These are phyloP conservation scores for Melangyna quadrimaculata DNA, from an alignment of 2,888 invertebrate species.

Conservation along the genomic window DNA sequence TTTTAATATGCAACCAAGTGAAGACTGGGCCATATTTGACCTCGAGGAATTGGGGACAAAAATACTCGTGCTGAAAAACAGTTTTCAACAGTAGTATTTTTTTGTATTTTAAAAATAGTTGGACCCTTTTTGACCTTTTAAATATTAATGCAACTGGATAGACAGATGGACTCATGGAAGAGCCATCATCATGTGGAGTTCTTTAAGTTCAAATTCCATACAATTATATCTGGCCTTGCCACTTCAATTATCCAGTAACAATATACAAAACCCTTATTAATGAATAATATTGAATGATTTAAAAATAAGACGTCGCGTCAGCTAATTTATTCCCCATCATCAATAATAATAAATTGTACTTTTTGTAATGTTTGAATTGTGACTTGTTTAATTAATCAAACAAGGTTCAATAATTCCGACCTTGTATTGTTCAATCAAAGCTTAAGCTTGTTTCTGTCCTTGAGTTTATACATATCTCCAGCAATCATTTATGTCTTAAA, in stretches of 20 bases:
- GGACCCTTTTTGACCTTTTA: too few species aligned
- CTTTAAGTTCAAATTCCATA: neutral
- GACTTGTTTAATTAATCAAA: slow-evolving; percentile 11
- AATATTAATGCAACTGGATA: too few species aligned
- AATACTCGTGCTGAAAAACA: too few species aligned
- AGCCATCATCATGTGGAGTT: neutral
- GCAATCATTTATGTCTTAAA: slow-evolving; percentile 36
- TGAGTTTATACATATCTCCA: slow-evolving; percentile 29
- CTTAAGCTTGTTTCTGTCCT: slow-evolving; percentile 3
- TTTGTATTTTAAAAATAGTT: too few species aligned
- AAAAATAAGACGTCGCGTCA: neutral
- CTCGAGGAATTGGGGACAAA: too few species aligned
- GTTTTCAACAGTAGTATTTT: too few species aligned
- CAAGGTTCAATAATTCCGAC: neutral
- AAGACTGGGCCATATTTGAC: too few species aligned
- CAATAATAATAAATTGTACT: neutral
- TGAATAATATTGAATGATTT: neutral
- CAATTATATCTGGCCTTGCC: neutral
- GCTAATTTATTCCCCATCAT: neutral
- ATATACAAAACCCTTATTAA: neutral
- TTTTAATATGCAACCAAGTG: too few species aligned
- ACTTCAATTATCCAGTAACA: neutral
- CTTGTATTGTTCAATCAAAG: neutral
- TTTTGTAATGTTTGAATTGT: neutral
- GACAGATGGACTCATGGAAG: too few species aligned